Evolutionary conservation across 2,797 vertebrate genomes (phyloP).

Genomic region (Lerista edwardsae): DNA sequence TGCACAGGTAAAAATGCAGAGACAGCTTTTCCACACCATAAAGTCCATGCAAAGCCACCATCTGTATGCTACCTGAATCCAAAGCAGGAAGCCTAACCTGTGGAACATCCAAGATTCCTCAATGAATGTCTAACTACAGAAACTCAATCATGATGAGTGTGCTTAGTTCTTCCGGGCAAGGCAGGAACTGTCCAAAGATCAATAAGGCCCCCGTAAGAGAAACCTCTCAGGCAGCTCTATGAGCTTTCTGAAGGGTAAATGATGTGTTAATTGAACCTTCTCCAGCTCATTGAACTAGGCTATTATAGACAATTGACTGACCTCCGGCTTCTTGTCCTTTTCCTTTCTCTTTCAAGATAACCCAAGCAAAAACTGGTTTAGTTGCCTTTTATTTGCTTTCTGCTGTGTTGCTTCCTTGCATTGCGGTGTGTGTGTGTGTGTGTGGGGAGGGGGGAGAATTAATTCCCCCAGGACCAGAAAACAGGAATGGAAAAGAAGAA

Average conservation of each 20-base stretch:
- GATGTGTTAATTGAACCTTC: constrained; percentile 35
- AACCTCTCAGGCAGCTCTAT: constrained; percentile 9
- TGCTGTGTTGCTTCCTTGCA: background rate
- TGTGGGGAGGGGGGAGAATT: background rate
- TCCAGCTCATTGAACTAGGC: constrained; percentile 29
- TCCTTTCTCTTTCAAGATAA: constrained; percentile 26
- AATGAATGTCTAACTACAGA: constrained; percentile 17
- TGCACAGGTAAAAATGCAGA: background rate
- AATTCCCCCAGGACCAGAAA: background rate
- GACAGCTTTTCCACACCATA: background rate
- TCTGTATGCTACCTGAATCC: background rate
- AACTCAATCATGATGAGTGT: background rate
- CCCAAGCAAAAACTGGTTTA: background rate
- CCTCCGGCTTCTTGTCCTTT: constrained; percentile 32
- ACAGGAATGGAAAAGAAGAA: background rate
- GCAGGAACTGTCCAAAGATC: constrained; percentile 12
- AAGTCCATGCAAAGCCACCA: constrained; percentile 3
- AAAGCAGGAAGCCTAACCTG: background rate
- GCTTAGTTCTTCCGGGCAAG: constrained; percentile 11
- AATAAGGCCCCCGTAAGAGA: background rate
- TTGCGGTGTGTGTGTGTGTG: background rate
- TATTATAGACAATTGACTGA: constrained; percentile 22
- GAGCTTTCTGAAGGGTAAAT: constrained; percentile 29
- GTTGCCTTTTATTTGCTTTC: constrained; percentile 10
- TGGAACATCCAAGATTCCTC: constrained; percentile 16